These are phyloP conservation scores for Cryptops parisi DNA, from an alignment of 2,888 invertebrate species.

Conservation along the genomic window DNA sequence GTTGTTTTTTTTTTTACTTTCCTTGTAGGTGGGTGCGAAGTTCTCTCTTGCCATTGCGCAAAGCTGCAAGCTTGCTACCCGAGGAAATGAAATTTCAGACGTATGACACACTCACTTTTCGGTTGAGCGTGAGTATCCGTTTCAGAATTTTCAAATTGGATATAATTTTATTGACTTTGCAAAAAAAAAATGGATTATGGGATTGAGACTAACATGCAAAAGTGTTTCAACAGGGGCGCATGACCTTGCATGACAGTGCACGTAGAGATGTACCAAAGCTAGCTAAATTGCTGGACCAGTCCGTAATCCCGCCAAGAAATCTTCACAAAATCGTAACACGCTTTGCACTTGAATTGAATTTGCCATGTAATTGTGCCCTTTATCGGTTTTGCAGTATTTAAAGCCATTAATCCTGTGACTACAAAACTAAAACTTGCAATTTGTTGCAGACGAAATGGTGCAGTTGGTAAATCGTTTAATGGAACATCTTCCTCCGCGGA, in stretches of 20 bases:
- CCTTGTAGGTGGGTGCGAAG: constrained; percentile 1
- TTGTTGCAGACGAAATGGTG: not conserved
- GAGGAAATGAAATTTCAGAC: constrained; percentile 9
- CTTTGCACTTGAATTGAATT: not conserved
- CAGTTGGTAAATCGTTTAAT: not conserved
- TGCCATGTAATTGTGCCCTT: constrained; percentile 7
- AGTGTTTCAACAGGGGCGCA: not conserved
- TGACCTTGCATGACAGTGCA: not conserved
- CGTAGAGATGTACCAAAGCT: not conserved
- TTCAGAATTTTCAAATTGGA: too few species aligned
- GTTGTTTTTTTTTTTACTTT: too few species aligned
- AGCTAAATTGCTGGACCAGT: constrained; percentile 1
- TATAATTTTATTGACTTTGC: too few species aligned
- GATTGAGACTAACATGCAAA: not conserved
- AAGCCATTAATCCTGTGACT: not conserved
- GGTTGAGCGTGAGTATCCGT: not conserved
- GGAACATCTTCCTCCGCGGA: not conserved
- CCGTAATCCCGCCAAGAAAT: not conserved
- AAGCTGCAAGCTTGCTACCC: not conserved
- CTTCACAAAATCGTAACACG: not conserved
- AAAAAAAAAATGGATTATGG: too few species aligned
- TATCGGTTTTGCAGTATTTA: not conserved
- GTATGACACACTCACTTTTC: not conserved
- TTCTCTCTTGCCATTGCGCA: not conserved
- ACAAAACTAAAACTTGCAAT: not conserved